phyloP scores from a whole-genome alignment of 2,113 vertebrate genomes.

The Chloroceryle aenea region DNA sequence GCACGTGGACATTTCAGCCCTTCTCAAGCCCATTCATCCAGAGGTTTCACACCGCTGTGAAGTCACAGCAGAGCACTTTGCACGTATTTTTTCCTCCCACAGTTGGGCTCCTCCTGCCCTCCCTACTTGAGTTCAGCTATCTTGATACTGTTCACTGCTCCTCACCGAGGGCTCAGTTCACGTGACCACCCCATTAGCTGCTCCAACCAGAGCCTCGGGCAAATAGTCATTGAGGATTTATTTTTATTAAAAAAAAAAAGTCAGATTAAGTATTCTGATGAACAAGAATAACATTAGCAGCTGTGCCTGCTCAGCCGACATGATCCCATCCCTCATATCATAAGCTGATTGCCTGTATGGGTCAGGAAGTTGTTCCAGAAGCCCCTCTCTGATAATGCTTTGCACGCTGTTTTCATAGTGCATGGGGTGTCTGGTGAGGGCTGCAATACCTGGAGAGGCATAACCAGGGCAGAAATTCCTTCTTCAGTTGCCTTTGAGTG shows the following conservation, averaged over 20 bases:
- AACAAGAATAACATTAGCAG: conserved; percentile 69
- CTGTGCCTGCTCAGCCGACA: conserved; percentile 49
- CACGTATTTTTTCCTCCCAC: not conserved
- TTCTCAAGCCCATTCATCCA: not conserved
- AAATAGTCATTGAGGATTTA: conserved; percentile 72
- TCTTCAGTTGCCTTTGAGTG: not conserved
- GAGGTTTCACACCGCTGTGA: not conserved
- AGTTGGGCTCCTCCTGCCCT: not conserved
- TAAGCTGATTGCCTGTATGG: conserved; percentile 60
- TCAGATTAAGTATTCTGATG: conserved; percentile 59
- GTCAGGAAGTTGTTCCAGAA: conserved; percentile 19
- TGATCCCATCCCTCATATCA: conserved; percentile 53
- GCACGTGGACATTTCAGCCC: no score
- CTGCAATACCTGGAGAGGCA: not conserved
- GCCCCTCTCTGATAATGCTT: not conserved
- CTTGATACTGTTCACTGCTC: conserved; percentile 14
- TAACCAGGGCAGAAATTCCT: not conserved
- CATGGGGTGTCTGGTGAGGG: not conserved
- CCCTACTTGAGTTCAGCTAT: not conserved
- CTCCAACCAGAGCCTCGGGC: conserved; percentile 54
- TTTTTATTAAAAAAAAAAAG: conserved; percentile 62
- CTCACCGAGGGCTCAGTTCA: not conserved
- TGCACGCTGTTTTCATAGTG: not conserved
- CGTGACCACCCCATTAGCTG: conserved; percentile 36
- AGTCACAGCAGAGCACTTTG: not conserved